Evolutionary conservation across 2,113 vertebrate species (phyloP).

Genomic region (Salvelinus sp.): DNA sequence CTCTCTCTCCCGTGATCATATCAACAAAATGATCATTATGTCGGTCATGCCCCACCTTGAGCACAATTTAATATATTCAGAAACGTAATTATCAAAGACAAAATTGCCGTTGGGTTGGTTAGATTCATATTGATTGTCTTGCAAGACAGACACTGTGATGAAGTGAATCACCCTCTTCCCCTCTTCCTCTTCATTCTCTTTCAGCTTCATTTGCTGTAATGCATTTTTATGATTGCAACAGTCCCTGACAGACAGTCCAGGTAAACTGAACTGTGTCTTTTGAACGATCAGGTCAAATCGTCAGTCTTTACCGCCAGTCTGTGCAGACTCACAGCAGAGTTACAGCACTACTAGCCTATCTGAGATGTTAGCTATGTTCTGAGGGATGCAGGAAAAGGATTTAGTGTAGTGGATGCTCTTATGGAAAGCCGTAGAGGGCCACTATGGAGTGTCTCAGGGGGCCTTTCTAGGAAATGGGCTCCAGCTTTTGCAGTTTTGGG

Average conservation of each 20-base stretch:
- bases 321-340: slow-evolving; percentile 34
- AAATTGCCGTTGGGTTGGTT: slow-evolving; percentile 61
- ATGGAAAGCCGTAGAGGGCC: slow-evolving; percentile 32
- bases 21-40: slow-evolving; percentile 54
- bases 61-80: slow-evolving; percentile 68
- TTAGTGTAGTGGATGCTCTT: slow-evolving; percentile 12
- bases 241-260: not conserved
- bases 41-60: slow-evolving; percentile 60
- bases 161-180: slow-evolving; percentile 14
- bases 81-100: slow-evolving; percentile 64
- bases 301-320: slow-evolving; percentile 40
- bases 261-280: slow-evolving; percentile 38
- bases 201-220: slow-evolving; percentile 58
- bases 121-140: slow-evolving; percentile 66
- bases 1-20: slow-evolving; percentile 20
- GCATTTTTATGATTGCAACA: slow-evolving; percentile 16
- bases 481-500: slow-evolving; percentile 35
- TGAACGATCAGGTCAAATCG: slow-evolving; percentile 41
- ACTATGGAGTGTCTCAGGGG: slow-evolving; percentile 28
- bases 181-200: slow-evolving; percentile 29
- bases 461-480: slow-evolving; percentile 38
- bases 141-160: slow-evolving; percentile 41
- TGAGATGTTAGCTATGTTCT: slow-evolving; percentile 19
- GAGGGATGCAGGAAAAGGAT: slow-evolving; percentile 10
- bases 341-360: not conserved